Conservation (phyloP, 2,888 invertebrate genomes). For the Athalia circularis region DNA sequence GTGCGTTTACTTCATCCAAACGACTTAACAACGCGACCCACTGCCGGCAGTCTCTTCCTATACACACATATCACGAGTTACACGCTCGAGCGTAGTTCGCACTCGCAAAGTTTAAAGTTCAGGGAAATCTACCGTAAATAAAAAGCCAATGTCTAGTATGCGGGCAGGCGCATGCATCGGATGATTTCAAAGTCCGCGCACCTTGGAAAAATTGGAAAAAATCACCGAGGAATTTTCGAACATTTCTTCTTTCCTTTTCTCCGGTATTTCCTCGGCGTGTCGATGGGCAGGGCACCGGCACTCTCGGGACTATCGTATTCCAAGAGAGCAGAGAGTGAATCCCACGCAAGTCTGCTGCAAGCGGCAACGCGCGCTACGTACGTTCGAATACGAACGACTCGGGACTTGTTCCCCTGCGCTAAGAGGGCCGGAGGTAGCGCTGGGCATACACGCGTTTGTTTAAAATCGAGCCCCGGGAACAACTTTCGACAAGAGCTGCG, state of each 20-base stretch:
- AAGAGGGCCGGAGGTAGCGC: too few species aligned
- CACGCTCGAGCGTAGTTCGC: too few species aligned
- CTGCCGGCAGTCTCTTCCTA: conserved; percentile 26
- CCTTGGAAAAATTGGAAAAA: too few species aligned
- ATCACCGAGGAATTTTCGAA: background rate
- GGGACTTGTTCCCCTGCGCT: too few species aligned
- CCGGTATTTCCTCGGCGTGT: conserved; percentile 27
- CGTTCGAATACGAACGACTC: too few species aligned
- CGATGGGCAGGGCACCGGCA: conserved; percentile 38
- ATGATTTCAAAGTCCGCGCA: background rate
- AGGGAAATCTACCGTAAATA: background rate
- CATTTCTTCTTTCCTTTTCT: background rate
- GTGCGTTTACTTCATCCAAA: conserved; percentile 29
- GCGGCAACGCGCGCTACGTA: background rate
- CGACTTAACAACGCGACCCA: conserved; percentile 25
- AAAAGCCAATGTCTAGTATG: background rate
- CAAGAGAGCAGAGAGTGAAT: conserved; percentile 18
- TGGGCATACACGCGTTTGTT: too few species aligned
- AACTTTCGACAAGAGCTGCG: conserved; percentile 28
- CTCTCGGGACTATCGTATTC: conserved; percentile 23
- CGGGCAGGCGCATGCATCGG: too few species aligned
- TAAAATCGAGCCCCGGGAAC: background rate
- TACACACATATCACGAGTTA: background rate
- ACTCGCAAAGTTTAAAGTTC: conserved; percentile 29
- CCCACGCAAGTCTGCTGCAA: conserved; percentile 40